Conservation (phyloP, 2,888 invertebrate genomes). For the Drosophila formosana region DNA sequence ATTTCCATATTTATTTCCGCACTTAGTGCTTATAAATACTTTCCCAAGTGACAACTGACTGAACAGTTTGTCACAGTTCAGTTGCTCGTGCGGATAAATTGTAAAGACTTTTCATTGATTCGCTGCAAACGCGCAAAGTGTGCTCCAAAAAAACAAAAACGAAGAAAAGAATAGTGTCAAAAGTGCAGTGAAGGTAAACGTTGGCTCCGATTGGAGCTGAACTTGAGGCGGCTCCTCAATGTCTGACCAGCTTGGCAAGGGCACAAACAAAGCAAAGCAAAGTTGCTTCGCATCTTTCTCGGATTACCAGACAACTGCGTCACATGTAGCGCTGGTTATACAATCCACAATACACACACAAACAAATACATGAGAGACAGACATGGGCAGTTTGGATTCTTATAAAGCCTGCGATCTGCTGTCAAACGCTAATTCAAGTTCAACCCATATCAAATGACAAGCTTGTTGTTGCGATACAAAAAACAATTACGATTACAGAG, state of each 20-base stretch:
- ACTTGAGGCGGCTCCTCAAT: neutral
- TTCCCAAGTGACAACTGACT: conserved; percentile 35
- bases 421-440: conserved; percentile 81
- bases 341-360: conserved; percentile 29
- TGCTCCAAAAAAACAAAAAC: conserved; percentile 1
- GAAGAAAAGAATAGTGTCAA: neutral
- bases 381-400: conserved; percentile 61
- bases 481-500: conserved; percentile 66
- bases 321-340: conserved; percentile 51
- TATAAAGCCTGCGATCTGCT: conserved; percentile 69
- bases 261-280: conserved; percentile 5
- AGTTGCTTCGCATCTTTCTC: conserved; percentile 47
- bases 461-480: conserved; percentile 59
- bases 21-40: conserved; percentile 42
- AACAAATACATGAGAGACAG: conserved; percentile 27
- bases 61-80: conserved; percentile 34
- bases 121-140: conserved; percentile 45
- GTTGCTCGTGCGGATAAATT: conserved; percentile 73
- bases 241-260: neutral
- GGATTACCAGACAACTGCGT: conserved; percentile 58
- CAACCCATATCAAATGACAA: conserved; percentile 78
- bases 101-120: conserved; percentile 47
- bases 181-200: conserved; percentile 26
- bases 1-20: conserved; percentile 53
- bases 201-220: neutral